phyloP scores from a whole-genome alignment of 1,140 invertebrate species.

The Drosophila pallidifrons region DNA sequence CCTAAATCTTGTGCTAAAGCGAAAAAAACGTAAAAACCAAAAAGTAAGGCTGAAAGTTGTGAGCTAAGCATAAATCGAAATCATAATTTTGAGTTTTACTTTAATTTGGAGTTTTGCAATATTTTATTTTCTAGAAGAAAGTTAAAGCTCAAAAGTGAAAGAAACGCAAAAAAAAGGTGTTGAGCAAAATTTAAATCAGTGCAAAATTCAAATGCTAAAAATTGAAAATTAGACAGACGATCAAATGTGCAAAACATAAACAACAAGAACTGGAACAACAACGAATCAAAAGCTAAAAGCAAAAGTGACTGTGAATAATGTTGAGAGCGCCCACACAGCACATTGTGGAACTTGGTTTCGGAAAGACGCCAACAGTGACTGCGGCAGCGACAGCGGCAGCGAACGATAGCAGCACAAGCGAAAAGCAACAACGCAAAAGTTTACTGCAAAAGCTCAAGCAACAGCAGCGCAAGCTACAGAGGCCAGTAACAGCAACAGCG shows the following conservation, averaged over 20 bases:
- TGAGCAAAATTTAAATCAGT: slow-evolving; percentile 47
- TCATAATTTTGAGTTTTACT: slow-evolving; percentile 20
- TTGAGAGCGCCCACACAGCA: slow-evolving; percentile 81
- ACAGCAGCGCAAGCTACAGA: slow-evolving; percentile 58
- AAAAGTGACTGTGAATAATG: slow-evolving; percentile 82
- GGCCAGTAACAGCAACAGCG: slow-evolving; percentile 11
- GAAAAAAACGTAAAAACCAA: slow-evolving; percentile 7
- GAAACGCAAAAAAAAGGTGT: slow-evolving; percentile 37
- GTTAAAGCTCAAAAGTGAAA: slow-evolving; percentile 43
- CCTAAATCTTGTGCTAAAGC: slow-evolving; percentile 2
- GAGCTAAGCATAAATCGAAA: slow-evolving; percentile 39
- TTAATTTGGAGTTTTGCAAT: slow-evolving; percentile 35
- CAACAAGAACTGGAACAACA: slow-evolving; percentile 28
- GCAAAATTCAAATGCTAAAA: slow-evolving; percentile 36
- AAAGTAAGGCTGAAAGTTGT: slow-evolving; percentile 43
- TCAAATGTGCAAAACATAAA: slow-evolving; percentile 37
- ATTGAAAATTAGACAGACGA: slow-evolving; percentile 19
- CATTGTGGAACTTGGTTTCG: slow-evolving; percentile 79
- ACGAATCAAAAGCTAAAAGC: slow-evolving; percentile 42
- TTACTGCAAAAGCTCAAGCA: slow-evolving; percentile 69
- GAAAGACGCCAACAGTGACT: slow-evolving; percentile 50
- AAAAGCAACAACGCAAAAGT: slow-evolving; percentile 57
- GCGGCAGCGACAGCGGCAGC: slow-evolving; percentile 38
- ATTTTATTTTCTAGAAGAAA: slow-evolving; percentile 53
- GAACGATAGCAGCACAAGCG: slow-evolving; percentile 29